Conservation (phyloP, 2,888 invertebrate species). For the Hymenopus coronatus region DNA sequence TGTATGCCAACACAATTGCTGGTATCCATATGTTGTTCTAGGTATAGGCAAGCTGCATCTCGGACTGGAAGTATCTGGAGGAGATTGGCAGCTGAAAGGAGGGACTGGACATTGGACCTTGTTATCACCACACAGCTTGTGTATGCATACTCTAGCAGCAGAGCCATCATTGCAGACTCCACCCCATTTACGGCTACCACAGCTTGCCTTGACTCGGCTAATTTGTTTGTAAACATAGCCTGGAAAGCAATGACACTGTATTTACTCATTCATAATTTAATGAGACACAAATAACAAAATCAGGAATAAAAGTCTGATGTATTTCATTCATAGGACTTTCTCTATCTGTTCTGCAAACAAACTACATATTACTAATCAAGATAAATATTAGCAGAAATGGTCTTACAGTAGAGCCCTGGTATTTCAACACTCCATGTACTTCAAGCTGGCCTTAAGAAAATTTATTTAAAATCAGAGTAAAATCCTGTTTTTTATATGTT, state of each 20-base stretch:
- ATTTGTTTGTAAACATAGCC: conserved; percentile 48
- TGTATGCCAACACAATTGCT: conserved; percentile 52
- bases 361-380: too few species aligned
- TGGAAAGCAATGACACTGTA: conserved; percentile 27
- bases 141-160: conserved; percentile 49
- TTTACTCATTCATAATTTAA: too few species aligned
- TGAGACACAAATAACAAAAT: too few species aligned
- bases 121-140: conserved; percentile 46
- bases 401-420: too few species aligned
- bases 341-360: too few species aligned
- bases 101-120: conserved; percentile 47
- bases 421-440: too few species aligned
- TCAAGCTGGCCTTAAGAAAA: too few species aligned
- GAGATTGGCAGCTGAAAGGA: conserved; percentile 48
- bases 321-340: too few species aligned
- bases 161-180: conserved; percentile 45
- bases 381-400: too few species aligned
- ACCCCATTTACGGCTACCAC: conserved; percentile 47
- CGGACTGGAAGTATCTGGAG: conserved; percentile 46
- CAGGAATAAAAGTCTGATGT: too few species aligned
- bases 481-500: too few species aligned
- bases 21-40: conserved; percentile 49
- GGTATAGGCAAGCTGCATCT: conserved; percentile 48
- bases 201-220: conserved; percentile 48
- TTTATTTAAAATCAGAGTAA: too few species aligned